Percentiles rank a stretch among this genome's conserved stretches.
Conservation (phyloP, 2,113 vertebrate species). For the Pachyramphus minor region DNA sequence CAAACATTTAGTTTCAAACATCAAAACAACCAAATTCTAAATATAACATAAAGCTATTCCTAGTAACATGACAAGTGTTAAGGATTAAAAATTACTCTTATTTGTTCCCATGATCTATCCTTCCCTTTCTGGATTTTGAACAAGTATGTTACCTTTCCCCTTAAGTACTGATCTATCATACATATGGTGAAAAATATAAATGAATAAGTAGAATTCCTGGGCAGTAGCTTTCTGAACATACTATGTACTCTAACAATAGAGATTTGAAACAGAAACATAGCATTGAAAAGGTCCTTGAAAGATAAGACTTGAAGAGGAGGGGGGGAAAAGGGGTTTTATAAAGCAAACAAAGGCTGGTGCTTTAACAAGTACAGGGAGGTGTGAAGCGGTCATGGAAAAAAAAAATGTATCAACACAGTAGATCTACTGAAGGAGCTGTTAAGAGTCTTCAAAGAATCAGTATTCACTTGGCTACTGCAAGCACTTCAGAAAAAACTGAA, state of each 20-base stretch:
- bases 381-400: neutral
- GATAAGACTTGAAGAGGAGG: neutral
- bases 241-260: neutral
- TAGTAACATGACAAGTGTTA: neutral
- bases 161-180: neutral
- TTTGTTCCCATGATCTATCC: neutral
- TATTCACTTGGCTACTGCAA: neutral
- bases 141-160: neutral
- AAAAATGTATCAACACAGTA: neutral
- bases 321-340: neutral
- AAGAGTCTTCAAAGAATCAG: neutral
- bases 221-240: neutral
- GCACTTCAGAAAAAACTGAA: neutral
- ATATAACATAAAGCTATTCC: conserved; percentile 11
- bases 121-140: neutral
- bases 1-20: conserved; percentile 57
- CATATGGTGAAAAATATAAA: neutral
- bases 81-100: neutral
- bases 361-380: neutral
- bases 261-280: neutral
- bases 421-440: neutral
- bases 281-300: neutral
- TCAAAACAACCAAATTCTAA: conserved; percentile 30
- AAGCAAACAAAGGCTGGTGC: neutral
- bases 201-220: neutral